Percentiles rank a stretch among this genome's conserved stretches.
Evolutionary conservation across 2,113 vertebrate species (phyloP).

Genomic region (Chamaetylas fuelleborni): DNA sequence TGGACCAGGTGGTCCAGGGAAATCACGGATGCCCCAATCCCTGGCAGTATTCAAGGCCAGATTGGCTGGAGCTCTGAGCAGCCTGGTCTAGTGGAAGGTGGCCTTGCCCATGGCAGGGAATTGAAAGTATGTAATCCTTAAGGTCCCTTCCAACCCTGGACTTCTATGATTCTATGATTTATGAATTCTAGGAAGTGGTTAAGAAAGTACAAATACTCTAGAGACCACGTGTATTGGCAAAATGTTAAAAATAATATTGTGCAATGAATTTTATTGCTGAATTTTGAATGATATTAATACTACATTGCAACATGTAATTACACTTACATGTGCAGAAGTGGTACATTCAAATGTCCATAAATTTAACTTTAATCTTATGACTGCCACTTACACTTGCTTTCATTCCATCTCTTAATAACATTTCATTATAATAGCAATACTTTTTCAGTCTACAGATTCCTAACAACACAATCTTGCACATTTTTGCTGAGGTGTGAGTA

Average conservation of each 20-base stretch:
- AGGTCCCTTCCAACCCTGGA: background rate
- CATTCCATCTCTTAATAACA: background rate
- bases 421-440: background rate
- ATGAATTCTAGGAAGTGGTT: background rate
- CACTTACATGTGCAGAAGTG: background rate
- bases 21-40: background rate
- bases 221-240: background rate
- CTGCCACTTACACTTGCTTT: background rate
- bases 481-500: background rate
- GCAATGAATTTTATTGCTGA: background rate
- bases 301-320: background rate
- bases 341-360: background rate
- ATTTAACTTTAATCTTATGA: background rate
- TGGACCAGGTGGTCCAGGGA: background rate
- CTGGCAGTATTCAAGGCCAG: background rate
- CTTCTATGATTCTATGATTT: background rate
- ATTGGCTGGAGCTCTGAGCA: background rate
- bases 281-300: background rate
- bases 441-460: background rate
- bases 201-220: background rate
- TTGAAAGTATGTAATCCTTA: background rate
- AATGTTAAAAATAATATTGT: background rate
- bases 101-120: background rate
- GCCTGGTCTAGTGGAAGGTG: background rate
- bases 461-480: background rate